Conservation (phyloP, 2,113 vertebrate species). For the Alectura lathami region DNA sequence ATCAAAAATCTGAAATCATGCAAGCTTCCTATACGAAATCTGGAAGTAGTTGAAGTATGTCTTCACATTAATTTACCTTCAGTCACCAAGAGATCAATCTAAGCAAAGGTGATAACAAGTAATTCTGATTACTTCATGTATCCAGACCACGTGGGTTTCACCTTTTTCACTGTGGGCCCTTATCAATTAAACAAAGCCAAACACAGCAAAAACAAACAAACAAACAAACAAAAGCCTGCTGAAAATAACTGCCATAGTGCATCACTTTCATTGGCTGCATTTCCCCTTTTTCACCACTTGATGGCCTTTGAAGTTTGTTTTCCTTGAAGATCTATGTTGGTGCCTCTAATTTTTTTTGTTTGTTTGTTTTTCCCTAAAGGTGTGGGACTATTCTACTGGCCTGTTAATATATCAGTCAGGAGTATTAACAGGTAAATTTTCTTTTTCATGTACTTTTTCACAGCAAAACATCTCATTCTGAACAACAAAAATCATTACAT, state of each 20-base stretch:
- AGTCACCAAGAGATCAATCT: not conserved
- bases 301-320: not conserved
- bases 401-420: slow-evolving; percentile 80
- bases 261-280: not conserved
- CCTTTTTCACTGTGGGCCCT: not conserved
- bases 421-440: slow-evolving; percentile 83
- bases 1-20: not conserved
- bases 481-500: not conserved
- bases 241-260: not conserved
- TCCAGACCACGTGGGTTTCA: not conserved
- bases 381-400: slow-evolving; percentile 81
- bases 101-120: not conserved
- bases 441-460: not conserved
- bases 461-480: not conserved
- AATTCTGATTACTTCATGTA: not conserved
- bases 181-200: not conserved
- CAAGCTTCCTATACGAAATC: not conserved
- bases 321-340: not conserved
- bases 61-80: not conserved
- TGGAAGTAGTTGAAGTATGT: not conserved
- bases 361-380: slow-evolving; percentile 65
- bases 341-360: not conserved
- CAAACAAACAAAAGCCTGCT: not conserved
- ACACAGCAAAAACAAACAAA: not conserved
- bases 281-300: not conserved